A percentile compares a stretch with the other conserved stretches of the same genome.
These are phyloP conservation scores for Rallus crepitans DNA, from an alignment of 2,797 vertebrate genomes.

Conservation along the genomic window DNA sequence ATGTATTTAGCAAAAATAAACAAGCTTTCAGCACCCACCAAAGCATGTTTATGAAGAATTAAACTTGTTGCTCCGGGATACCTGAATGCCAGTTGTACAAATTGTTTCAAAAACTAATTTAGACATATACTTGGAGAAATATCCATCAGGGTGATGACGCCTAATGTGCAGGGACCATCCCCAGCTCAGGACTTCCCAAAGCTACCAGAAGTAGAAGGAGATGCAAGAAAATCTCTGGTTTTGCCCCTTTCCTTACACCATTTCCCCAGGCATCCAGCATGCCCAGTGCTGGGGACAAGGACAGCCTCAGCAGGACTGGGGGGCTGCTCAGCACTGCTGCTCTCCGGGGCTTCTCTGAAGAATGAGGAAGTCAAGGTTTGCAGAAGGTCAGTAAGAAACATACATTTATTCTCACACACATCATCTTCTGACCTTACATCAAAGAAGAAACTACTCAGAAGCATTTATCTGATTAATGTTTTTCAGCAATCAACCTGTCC, in stretches of 20 bases:
- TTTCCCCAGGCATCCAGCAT: not conserved
- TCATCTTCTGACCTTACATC: not conserved
- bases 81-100: not conserved
- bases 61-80: not conserved
- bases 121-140: not conserved
- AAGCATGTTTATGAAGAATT: not conserved
- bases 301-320: not conserved
- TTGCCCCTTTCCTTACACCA: not conserved
- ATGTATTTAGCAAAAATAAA: not conserved
- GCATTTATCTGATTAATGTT: constrained; percentile 37
- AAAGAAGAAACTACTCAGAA: not conserved
- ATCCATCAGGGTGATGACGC: not conserved
- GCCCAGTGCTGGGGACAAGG: not conserved
- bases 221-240: not conserved
- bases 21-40: not conserved
- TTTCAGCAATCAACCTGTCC: constrained; percentile 39
- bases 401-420: not conserved
- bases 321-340: not conserved
- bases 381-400: not conserved
- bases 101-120: not conserved
- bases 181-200: not conserved
- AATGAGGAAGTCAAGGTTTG: not conserved
- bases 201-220: not conserved
- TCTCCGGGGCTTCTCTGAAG: not conserved
- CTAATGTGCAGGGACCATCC: not conserved